Percentiles rank a stretch among this genome's conserved stretches.
These are phyloP conservation scores for Coccyzus lansbergi DNA, from an alignment of 2,797 vertebrate genomes.

Conservation along the genomic window DNA sequence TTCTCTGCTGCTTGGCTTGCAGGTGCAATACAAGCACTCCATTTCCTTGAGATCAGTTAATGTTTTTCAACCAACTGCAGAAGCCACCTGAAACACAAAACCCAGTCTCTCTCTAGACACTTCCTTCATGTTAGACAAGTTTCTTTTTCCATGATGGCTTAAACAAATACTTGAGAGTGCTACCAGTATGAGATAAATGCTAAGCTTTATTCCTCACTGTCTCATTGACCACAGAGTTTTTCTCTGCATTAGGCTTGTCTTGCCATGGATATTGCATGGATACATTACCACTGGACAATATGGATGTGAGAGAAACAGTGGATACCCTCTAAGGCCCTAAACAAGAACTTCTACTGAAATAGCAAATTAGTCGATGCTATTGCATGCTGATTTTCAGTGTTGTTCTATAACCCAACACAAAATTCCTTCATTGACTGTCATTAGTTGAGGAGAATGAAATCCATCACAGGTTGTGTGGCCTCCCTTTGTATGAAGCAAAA, in stretches of 20 bases:
- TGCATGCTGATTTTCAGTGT: background rate
- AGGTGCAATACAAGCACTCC: background rate
- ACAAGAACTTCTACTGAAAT: background rate
- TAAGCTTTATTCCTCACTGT: background rate
- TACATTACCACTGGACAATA: fast-evolving
- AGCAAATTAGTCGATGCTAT: background rate
- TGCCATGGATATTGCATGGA: background rate
- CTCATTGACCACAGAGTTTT: background rate
- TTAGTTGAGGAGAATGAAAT: background rate
- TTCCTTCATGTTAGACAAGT: background rate
- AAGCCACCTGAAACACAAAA: background rate
- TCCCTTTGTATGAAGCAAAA: background rate
- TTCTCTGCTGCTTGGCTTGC: background rate
- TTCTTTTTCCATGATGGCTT: background rate
- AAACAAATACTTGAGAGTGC: background rate
- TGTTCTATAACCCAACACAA: background rate
- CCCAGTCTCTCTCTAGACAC: fast-evolving
- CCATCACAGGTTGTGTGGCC: background rate
- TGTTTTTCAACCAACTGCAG: background rate
- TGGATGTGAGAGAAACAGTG: background rate
- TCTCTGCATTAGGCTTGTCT: background rate
- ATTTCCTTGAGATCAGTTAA: background rate
- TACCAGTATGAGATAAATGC: background rate
- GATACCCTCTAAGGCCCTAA: background rate
- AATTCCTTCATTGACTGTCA: background rate